Base-by-base conservation (phyloP, 2,113 vertebrate genomes). In the Todiramphus chloris region DNA sequence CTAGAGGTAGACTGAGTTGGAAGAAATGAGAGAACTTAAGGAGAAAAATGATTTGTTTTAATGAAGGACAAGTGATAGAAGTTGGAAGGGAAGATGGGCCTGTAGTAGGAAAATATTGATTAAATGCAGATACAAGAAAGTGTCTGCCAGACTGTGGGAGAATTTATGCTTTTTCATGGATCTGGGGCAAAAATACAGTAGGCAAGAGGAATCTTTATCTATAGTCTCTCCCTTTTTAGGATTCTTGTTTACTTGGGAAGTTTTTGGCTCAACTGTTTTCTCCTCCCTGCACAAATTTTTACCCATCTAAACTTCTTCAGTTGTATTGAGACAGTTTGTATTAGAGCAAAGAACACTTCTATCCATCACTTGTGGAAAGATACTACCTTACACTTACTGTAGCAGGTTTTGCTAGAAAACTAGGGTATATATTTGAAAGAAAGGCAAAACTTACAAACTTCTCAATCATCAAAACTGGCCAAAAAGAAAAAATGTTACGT, bases 71-170 rank as follows among this genome's bases (percentile, higher is more conserved):
- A 92, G 66, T 75, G 90, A 94, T 89, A 93, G 64, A 94, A 94
- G 68, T 48, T 67, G 79, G 79, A 88, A 43, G 35, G 58, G 86
- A 89, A 96, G 78, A n/a, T 94, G 83, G 23, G 46, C 53, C 68
- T 68, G 35, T 90, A 69, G 64, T 87, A 92, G 94, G 94, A 95
- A 94, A 95, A 93, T 41, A 51, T 75, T 96, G 90, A 95, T 94
- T 93, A 92, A 94, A 88, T 70, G 43, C 93, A 94, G 94, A 64
- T 83, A 74, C 76, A 68, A 27, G 13, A 59, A 94, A 80, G 72
- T 64, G 68, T 86, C 72, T 89, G 93, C 86, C 88, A 96, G 76
- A 78, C 66, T 89, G 60, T 16, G 12, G 93, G 83, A 90, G 85
- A 87, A 60, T 92, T 74, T 84, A 18, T 60, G 48, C 33, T 78